phyloP scores from a whole-genome alignment of 2,888 invertebrate genomes.

The Galerucella pusilla region DNA sequence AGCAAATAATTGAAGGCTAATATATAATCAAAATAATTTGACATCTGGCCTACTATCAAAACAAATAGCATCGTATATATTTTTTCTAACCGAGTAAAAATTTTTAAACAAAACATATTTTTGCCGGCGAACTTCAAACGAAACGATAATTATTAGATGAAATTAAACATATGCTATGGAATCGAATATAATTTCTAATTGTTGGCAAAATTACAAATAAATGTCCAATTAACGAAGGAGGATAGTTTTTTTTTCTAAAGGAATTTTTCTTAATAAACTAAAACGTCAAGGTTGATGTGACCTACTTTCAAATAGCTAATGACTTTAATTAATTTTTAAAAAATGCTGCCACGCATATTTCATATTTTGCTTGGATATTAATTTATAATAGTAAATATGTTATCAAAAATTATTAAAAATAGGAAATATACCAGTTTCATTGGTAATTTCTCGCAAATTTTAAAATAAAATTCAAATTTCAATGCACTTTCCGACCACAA shows the following conservation, averaged over 20 bases:
- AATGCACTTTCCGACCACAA: no score
- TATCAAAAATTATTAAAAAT: no score
- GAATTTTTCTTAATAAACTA: background rate
- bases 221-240: background rate
- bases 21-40: constrained; percentile 16
- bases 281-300: background rate
- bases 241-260: background rate
- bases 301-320: background rate
- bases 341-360: no score
- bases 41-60: constrained; percentile 15
- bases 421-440: no score
- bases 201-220: constrained; percentile 1
- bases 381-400: no score
- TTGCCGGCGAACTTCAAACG: constrained; percentile 8
- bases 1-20: constrained; percentile 6
- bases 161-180: constrained; percentile 6
- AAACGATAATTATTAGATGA: background rate
- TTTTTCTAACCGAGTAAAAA: background rate
- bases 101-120: constrained; percentile 9
- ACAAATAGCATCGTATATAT: background rate
- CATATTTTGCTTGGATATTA: no score
- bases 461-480: no score
- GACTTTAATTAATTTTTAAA: no score
- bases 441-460: no score
- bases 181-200: constrained; percentile 8